These are phyloP conservation scores for Hormaphis cornu DNA, from an alignment of 1,140 invertebrate genomes.

Conservation along the genomic window DNA sequence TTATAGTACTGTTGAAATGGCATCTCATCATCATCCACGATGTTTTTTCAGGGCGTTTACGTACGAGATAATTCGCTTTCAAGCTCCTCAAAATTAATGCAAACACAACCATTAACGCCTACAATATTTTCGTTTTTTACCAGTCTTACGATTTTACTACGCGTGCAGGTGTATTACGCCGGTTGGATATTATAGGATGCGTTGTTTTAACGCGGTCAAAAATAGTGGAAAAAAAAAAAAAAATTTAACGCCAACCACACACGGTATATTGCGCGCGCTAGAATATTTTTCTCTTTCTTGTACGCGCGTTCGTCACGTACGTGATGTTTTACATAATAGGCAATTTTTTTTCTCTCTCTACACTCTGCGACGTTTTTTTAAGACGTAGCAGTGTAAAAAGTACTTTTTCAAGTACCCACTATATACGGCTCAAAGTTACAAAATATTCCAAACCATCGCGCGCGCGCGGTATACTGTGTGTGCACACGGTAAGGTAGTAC, in stretches of 20 bases:
- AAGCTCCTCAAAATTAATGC: no score
- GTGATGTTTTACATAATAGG: slow-evolving; percentile 21
- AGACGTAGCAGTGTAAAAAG: background rate
- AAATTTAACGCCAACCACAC: background rate
- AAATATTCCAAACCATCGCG: background rate
- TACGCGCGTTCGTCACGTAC: slow-evolving; percentile 18
- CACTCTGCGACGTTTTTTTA: background rate
- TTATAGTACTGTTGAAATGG: no score
- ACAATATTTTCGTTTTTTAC: no score
- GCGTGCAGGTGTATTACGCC: no score
- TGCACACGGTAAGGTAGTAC: no score
- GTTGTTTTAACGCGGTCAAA: background rate
- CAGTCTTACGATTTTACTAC: no score
- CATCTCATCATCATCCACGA: no score
- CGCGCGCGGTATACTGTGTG: background rate
- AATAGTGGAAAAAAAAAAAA: background rate
- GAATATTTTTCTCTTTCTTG: slow-evolving; percentile 14
- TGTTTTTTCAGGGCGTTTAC: no score
- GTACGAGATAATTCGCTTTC: no score
- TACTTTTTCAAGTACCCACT: slow-evolving; percentile 1
- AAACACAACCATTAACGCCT: no score
- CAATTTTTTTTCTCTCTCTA: slow-evolving; percentile 6
- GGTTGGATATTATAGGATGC: background rate
- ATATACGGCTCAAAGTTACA: background rate
- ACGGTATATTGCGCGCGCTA: background rate